These are phyloP conservation scores for Siniperca knerii DNA, from an alignment of 2,113 vertebrate species.

Conservation along the genomic window DNA sequence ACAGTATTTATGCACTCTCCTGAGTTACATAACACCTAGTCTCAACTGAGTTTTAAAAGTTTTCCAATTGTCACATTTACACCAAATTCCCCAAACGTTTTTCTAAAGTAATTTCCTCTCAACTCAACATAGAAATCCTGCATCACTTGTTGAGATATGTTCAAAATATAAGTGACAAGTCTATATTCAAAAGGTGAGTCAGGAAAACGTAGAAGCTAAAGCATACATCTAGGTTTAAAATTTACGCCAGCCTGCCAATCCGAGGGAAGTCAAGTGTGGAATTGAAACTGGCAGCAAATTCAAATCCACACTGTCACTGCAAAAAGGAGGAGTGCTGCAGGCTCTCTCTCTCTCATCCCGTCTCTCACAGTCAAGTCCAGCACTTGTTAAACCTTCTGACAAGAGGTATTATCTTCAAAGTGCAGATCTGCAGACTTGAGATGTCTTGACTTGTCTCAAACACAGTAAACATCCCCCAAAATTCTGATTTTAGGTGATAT, in stretches of 20 bases:
- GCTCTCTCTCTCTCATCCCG: slow-evolving; percentile 55
- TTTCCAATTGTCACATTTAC: background rate
- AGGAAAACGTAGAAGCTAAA: slow-evolving; percentile 20
- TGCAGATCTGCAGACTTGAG: slow-evolving; percentile 38
- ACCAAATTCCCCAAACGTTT: background rate
- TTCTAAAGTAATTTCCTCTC: background rate
- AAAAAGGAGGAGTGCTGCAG: slow-evolving; percentile 60
- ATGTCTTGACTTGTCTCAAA: slow-evolving; percentile 49
- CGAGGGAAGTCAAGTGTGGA: slow-evolving; percentile 70
- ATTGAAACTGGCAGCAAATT: slow-evolving; percentile 74
- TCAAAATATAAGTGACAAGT: slow-evolving; percentile 29
- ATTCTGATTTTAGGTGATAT: background rate
- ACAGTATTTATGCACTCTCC: background rate
- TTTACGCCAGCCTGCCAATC: slow-evolving; percentile 54
- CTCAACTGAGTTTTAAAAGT: slow-evolving; percentile 16
- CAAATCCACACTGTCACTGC: slow-evolving; percentile 70
- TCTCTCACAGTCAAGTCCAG: slow-evolving; percentile 58
- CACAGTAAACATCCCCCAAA: slow-evolving; percentile 18
- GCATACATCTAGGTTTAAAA: slow-evolving; percentile 40
- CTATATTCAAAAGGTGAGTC: slow-evolving; percentile 33
- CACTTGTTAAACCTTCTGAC: slow-evolving; percentile 73
- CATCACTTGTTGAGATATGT: background rate
- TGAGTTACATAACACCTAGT: slow-evolving; percentile 7
- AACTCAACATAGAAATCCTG: background rate
- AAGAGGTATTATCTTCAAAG: slow-evolving; percentile 74